phyloP scores from a whole-genome alignment of 2,113 vertebrate species.

The Saccopteryx leptura region DNA sequence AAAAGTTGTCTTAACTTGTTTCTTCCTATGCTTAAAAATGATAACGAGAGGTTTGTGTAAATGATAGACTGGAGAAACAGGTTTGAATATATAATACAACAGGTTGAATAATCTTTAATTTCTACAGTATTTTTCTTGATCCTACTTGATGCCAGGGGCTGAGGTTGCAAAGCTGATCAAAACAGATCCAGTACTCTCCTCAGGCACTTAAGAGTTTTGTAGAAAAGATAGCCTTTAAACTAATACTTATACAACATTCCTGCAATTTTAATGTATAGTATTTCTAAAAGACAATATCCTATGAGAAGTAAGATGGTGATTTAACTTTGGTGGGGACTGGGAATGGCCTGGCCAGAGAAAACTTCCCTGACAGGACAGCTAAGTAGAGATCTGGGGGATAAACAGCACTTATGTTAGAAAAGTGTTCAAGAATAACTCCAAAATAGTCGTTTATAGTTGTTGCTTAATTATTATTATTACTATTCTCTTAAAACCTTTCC shows the following conservation, averaged over 20 bases:
- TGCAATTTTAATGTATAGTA: background rate
- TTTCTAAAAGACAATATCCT: background rate
- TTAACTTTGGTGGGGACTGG: background rate
- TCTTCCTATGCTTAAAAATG: conserved; percentile 1
- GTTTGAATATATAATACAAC: background rate
- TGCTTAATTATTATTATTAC: background rate
- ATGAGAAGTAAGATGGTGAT: background rate
- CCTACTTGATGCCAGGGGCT: background rate
- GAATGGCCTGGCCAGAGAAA: background rate
- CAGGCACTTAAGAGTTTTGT: background rate
- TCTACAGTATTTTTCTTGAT: background rate
- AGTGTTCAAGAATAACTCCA: background rate
- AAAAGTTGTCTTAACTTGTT: conserved; percentile 63
- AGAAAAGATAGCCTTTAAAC: background rate
- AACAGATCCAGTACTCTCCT: background rate
- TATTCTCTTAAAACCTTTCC: background rate
- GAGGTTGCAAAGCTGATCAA: background rate
- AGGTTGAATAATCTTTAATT: background rate
- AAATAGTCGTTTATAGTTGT: background rate
- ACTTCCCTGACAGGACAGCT: background rate
- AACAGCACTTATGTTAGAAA: background rate
- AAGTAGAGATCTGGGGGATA: background rate
- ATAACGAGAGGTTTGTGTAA: conserved; percentile 44
- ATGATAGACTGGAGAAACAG: conserved; percentile 15
- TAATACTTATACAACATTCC: background rate